Conservation (phyloP, 2,888 invertebrate genomes). For the Arenicola marina region DNA sequence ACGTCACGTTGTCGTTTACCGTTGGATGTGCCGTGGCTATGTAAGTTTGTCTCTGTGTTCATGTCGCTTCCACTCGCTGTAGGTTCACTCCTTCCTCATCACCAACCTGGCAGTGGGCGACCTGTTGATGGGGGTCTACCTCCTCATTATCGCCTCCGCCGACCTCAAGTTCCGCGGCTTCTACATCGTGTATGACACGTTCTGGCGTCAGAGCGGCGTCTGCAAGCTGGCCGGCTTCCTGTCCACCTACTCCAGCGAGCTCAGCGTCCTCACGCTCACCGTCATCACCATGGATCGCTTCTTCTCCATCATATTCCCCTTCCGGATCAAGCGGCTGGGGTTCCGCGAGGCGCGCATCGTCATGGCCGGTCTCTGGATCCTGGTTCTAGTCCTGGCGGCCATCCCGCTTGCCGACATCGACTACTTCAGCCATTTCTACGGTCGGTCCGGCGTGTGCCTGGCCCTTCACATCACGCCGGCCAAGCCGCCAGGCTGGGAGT, state of each 20-base stretch:
- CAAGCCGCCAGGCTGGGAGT: conserved; percentile 65
- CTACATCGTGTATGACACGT: conserved; percentile 55
- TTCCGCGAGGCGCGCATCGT: conserved; percentile 47
- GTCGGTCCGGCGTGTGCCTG: conserved; percentile 65
- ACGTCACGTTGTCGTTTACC: too few relatives aligned
- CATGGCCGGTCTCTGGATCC: conserved; percentile 50
- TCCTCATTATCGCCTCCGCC: conserved; percentile 55
- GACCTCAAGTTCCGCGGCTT: conserved; percentile 61
- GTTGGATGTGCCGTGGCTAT: too few relatives aligned
- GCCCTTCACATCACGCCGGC: conserved; percentile 65
- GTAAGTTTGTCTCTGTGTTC: too few relatives aligned
- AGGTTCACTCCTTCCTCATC: conserved; percentile 63
- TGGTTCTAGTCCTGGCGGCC: conserved; percentile 43
- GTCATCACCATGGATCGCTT: conserved; percentile 62
- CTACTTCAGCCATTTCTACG: conserved; percentile 65
- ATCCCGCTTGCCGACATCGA: conserved; percentile 41
- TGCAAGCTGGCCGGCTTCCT: conserved; percentile 57
- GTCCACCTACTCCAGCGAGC: conserved; percentile 60
- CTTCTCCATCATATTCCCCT: conserved; percentile 59
- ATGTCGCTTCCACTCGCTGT: not conserved
- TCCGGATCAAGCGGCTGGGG: conserved; percentile 45
- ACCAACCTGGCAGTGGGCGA: conserved; percentile 56
- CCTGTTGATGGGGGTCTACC: conserved; percentile 56
- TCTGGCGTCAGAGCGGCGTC: conserved; percentile 50
- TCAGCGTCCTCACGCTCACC: conserved; percentile 61